A percentile compares a stretch with the other conserved stretches of the same genome.
Conservation (phyloP, 1,140 invertebrate species). For the Wasmannia auropunctata region DNA sequence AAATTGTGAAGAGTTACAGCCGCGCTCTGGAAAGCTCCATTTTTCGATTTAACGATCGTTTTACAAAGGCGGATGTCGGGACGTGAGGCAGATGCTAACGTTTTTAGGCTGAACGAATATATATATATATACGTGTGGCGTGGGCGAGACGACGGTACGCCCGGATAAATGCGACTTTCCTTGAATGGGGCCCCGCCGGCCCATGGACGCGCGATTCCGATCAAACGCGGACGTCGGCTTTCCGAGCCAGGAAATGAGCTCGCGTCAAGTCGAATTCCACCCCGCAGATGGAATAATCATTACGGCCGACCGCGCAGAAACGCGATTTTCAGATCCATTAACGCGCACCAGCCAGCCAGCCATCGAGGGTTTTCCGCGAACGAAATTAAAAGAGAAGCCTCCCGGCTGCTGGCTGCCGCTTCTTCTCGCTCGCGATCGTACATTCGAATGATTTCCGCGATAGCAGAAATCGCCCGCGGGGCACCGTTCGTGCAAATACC, state of each 20-base stretch:
- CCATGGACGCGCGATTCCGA: conserved; percentile 38
- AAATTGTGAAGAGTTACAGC: no score
- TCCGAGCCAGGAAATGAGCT: conserved; percentile 52
- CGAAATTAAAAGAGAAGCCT: background rate
- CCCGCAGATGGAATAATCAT: conserved; percentile 50
- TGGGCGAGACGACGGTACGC: background rate
- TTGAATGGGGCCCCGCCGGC: conserved; percentile 25
- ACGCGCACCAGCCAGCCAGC: background rate
- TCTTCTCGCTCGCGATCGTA: background rate
- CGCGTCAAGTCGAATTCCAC: conserved; percentile 50
- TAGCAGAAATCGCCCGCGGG: background rate
- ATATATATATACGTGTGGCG: no score
- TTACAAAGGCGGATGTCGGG: background rate
- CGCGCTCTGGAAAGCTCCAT: no score
- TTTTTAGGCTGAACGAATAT: conserved; percentile 21
- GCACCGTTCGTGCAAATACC: background rate
- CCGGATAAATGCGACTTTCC: conserved; percentile 33
- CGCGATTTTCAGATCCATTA: conserved; percentile 55
- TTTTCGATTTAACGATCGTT: no score
- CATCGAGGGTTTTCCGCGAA: background rate
- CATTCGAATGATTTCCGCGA: background rate
- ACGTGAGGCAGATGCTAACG: background rate
- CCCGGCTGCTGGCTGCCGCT: no score
- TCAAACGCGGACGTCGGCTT: conserved; percentile 31
- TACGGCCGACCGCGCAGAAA: conserved; percentile 17